Evolutionary conservation across 2,888 invertebrate genomes (phyloP), one percentile per base, ranked within the genome.

Genomic region (Pherbina coryleti): DNA sequence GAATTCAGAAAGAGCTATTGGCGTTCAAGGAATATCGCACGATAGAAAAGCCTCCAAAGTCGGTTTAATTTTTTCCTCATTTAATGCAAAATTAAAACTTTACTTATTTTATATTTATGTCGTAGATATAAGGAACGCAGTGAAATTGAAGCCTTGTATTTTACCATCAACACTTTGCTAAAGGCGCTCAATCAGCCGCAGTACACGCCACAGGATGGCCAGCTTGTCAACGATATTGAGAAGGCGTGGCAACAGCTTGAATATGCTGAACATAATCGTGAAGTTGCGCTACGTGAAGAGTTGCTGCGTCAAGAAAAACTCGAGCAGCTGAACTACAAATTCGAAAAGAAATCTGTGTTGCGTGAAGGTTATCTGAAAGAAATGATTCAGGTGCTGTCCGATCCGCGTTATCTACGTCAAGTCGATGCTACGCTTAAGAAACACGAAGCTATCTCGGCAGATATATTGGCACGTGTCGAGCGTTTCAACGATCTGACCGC

Each of bases 391-490:
- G 97, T 99, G 19, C 91, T 99, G 22, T 95, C 96, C 0, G 97
- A 97, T 91, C 96, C 97, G 0, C 93, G 97, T 76, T 97, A 97
- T 90, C 91, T 98, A 82, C 93, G 95, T 0, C 98, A 98, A 88
- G 97, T 98, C 0, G 98, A 99, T 88, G 98, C 98, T 1, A 97
- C 98, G 0, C 94, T 99, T 57, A 99, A 99, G 91, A 99, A 99
- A 87, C 98, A 99, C 88, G 98, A 99, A 90, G 98, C 99, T 19
- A 98, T 99, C 81, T 96, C 97, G 79, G 98, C 98, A 0, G 99
- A 99, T 88, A 98, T 99, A 76, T 91, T 98, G 75, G 97, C 98
- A 17, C 92, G 95, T 77, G 96, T 97, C 85, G 98, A 98, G 88
- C 93, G 99, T 11, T 98, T 99, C 88, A 95, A 96, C 84, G 97